These are phyloP conservation scores for Lasioglossum albipes DNA, from an alignment of 1,140 invertebrate species.

Conservation along the genomic window DNA sequence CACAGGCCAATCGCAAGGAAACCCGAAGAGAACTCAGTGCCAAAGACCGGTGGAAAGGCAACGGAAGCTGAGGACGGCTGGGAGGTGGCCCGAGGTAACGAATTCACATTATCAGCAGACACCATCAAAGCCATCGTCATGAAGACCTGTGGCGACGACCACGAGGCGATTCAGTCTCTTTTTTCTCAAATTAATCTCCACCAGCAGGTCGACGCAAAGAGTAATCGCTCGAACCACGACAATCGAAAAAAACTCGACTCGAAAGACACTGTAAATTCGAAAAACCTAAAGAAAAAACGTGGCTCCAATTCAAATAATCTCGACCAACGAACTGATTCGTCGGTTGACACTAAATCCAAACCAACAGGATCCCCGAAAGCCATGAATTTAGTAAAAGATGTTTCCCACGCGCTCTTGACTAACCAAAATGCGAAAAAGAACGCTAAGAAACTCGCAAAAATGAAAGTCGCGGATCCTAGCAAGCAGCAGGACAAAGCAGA, in stretches of 20 bases:
- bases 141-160: constrained; percentile 14
- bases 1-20: not conserved
- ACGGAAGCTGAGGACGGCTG: constrained; percentile 63
- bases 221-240: not conserved
- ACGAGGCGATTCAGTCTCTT: constrained; percentile 16
- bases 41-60: constrained; percentile 19
- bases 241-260: no score
- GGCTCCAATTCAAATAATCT: no score
- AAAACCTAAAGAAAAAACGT: no score
- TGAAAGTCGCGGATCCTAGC: not conserved
- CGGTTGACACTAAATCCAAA: no score
- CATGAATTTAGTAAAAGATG: no score
- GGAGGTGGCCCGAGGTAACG: constrained; percentile 72
- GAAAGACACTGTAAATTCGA: no score
- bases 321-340: no score
- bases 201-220: constrained; percentile 4
- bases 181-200: constrained; percentile 2
- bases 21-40: constrained; percentile 1
- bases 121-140: constrained; percentile 1
- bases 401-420: not conserved
- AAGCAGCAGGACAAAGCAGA: not conserved
- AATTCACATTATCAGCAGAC: constrained; percentile 20
- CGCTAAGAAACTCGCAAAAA: not conserved
- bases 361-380: no score
- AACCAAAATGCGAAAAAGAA: not conserved